Percentiles rank a stretch among this genome's conserved stretches.
These are phyloP conservation scores for Microtus montanus DNA, from an alignment of 2,113 vertebrate genomes.

Conservation along the genomic window DNA sequence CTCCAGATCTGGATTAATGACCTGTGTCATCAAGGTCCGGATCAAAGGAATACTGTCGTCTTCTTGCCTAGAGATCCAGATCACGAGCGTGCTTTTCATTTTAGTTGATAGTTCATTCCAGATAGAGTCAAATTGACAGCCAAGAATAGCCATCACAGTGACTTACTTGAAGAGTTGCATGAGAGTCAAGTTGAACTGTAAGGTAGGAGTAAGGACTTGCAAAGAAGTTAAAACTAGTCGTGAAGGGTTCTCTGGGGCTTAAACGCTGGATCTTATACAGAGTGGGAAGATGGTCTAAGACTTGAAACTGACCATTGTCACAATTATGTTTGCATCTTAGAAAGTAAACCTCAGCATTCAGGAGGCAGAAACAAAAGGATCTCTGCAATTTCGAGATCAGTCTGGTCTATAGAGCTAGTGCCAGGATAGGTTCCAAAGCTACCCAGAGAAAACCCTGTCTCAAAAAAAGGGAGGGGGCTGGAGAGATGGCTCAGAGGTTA, in stretches of 20 bases:
- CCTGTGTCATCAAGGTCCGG: too few species aligned
- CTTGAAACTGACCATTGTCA: not conserved
- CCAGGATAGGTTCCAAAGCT: too few species aligned
- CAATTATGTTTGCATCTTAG: not conserved
- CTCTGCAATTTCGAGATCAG: too few species aligned
- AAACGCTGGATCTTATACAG: rapidly evolving
- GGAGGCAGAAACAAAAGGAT: too few species aligned
- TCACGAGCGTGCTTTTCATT: not conserved
- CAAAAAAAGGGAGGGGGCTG: too few species aligned
- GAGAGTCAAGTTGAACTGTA: not conserved
- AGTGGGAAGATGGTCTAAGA: not conserved
- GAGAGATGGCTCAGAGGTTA: too few species aligned
- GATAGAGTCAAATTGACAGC: not conserved
- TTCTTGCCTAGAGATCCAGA: not conserved
- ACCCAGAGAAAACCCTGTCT: too few species aligned
- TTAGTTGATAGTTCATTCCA: not conserved
- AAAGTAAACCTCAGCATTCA: not conserved
- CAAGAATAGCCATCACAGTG: not conserved
- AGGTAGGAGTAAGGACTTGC: not conserved
- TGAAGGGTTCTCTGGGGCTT: too few species aligned
- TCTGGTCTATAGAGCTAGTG: too few species aligned
- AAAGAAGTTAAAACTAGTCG: not conserved
- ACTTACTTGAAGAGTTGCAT: not conserved
- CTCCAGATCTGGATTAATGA: not conserved
- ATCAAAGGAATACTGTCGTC: not conserved